phyloP scores from a whole-genome alignment of 64 coral and sea anemone species.

The Montipora sp. region DNA sequence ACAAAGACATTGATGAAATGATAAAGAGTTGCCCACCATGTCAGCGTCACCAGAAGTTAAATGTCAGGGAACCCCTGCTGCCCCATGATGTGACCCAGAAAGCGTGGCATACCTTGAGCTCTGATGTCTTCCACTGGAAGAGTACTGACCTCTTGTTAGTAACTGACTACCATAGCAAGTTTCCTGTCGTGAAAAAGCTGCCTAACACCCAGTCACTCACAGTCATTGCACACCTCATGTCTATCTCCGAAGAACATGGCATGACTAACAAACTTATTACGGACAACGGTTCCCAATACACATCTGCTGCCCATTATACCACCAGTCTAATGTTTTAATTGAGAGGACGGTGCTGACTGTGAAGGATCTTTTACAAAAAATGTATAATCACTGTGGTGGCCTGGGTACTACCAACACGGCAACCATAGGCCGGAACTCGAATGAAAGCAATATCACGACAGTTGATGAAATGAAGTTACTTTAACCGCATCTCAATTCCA shows the following conservation, averaged over 20 bases:
- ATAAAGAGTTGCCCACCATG: conserved; percentile 3
- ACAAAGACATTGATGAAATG: no score
- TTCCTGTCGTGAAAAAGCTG: conserved; percentile 9
- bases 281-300: not conserved
- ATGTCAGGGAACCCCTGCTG: no score
- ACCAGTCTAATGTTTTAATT: conserved; percentile 27
- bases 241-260: conserved; percentile 13
- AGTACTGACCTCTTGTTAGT: conserved; percentile 27
- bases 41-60: not conserved
- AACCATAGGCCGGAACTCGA: no score
- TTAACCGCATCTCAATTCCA: no score
- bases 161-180: conserved; percentile 56
- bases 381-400: no score
- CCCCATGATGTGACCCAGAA: no score
- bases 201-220: not conserved
- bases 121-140: conserved; percentile 55
- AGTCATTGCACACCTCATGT: conserved; percentile 3
- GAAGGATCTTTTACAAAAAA: not conserved
- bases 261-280: not conserved
- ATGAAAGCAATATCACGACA: no score
- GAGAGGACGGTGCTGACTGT: conserved; percentile 51
- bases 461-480: no score
- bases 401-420: no score
- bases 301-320: not conserved
- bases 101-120: conserved; percentile 57